Evolutionary conservation across 2,888 invertebrate species (phyloP).

Genomic region (Coenonympha glycerion): DNA sequence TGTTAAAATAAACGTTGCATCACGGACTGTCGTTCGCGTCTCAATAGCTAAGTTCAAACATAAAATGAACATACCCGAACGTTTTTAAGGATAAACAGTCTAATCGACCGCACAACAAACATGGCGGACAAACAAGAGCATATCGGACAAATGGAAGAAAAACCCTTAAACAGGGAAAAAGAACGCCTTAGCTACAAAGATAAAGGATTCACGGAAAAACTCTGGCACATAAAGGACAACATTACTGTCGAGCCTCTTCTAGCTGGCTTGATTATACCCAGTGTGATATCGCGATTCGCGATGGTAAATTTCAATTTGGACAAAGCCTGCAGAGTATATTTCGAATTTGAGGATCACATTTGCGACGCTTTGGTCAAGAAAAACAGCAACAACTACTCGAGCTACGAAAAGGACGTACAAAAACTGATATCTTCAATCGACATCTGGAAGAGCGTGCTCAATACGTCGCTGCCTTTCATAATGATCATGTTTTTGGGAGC

Average conservation of each 20-base stretch:
- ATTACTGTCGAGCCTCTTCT: constrained; percentile 84
- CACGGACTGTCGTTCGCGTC: constrained; percentile 38
- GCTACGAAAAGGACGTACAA: constrained; percentile 79
- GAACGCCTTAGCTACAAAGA: constrained; percentile 42
- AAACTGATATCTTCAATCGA: constrained; percentile 74
- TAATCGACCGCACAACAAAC: too few relatives aligned
- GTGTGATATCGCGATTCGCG: constrained; percentile 81
- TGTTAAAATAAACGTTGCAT: constrained; percentile 50
- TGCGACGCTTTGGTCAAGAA: constrained; percentile 58
- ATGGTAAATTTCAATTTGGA: constrained; percentile 71
- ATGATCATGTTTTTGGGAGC: constrained; percentile 77
- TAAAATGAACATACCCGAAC: constrained; percentile 47
- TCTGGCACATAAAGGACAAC: constrained; percentile 59
- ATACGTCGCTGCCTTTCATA: constrained; percentile 73
- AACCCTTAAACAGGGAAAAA: constrained; percentile 49
- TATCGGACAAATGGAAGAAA: constrained; percentile 49
- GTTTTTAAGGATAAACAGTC: too few relatives aligned
- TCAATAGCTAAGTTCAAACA: constrained; percentile 35
- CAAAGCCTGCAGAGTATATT: constrained; percentile 64
- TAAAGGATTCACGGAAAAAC: constrained; percentile 51
- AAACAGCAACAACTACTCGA: constrained; percentile 70
- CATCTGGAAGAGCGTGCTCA: constrained; percentile 74
- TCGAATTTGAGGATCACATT: constrained; percentile 51
- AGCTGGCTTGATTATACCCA: constrained; percentile 82
- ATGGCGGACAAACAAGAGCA: constrained; percentile 52